These are phyloP conservation scores for Dreissena rostriformis DNA, from an alignment of 1,140 invertebrate species.

Conservation along the genomic window DNA sequence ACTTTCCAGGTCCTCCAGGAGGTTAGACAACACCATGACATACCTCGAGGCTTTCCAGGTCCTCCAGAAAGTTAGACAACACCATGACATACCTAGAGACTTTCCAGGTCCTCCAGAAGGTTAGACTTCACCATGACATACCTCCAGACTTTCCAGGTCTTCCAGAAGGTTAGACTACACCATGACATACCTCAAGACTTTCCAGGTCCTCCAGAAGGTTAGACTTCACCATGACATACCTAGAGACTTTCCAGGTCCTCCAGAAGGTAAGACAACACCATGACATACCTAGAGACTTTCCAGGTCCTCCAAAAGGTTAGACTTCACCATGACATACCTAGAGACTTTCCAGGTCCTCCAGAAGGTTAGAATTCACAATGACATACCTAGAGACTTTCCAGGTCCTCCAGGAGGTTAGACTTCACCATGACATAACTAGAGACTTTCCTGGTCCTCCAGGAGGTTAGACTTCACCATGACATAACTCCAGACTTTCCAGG, in stretches of 20 bases:
- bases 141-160: too few relatives aligned
- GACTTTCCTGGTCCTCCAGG: too few relatives aligned
- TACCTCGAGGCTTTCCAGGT: conserved; percentile 78
- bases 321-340: too few relatives aligned
- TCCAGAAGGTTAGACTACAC: too few relatives aligned
- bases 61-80: conserved; percentile 78
- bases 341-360: too few relatives aligned
- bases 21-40: conserved; percentile 79
- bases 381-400: conserved; percentile 79
- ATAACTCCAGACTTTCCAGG: too few relatives aligned
- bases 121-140: conserved; percentile 79
- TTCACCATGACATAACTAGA: conserved; percentile 79
- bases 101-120: conserved; percentile 80
- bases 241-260: too few relatives aligned
- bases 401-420: conserved; percentile 79
- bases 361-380: too few relatives aligned
- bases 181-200: conserved; percentile 76
- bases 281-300: too few relatives aligned
- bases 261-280: too few relatives aligned
- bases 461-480: too few relatives aligned
- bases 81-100: conserved; percentile 74
- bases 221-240: conserved; percentile 78
- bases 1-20: conserved; percentile 80
- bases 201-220: conserved; percentile 80
- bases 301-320: too few relatives aligned